Evolutionary conservation across 2,113 vertebrate genomes (phyloP), one percentile per base, ranked within the genome.

Genomic region (Anarhynchus alexandrinus): DNA sequence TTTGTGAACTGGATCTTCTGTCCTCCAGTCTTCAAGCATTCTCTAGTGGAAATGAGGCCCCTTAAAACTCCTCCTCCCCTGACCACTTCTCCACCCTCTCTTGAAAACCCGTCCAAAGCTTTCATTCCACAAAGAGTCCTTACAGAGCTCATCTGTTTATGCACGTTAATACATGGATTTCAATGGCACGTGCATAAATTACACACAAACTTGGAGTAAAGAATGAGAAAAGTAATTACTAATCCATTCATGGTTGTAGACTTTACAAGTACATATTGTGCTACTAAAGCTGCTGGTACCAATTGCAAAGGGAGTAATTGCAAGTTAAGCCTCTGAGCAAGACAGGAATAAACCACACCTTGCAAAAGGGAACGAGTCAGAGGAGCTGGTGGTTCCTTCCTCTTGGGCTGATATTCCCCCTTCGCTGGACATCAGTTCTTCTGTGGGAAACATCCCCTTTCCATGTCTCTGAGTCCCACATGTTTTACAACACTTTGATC

Each of bases 381-480:
- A 83, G 57, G 30, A 91, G 34, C 29, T 59, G 30, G 21, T 86
- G 47, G 4, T 76, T 94, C 78, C 45, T 91, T 42, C 25, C 32
- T 11, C 36, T 58, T n/a, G 21, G 34, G 32, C 40, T 84, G 47
- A 36, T 47, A 57, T 11, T 42, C 16, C 6, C 5, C 4, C 45
- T 57, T 88, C 4, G 0, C n/a, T 64, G 9, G 59, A 59, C 17
- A 27, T 67, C 8, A 3, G 1, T 58, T 85, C 55, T 93, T 89
- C 45, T 92, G 26, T 2, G 2, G 36, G 19, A 90, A 92, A 11
- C 23, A 36, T 42, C 6, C 7, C 5, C 34, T 84, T 90, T 84
- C 47, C 38, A 32, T 0, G 0, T 57, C 47, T 84, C 58, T 55
- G 36, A 64, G 71, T 71, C 59, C 25, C 45, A 58, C 0, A 0